Base-by-base conservation (phyloP, 2,888 invertebrate genomes). In the Muschampia plurimacula region DNA sequence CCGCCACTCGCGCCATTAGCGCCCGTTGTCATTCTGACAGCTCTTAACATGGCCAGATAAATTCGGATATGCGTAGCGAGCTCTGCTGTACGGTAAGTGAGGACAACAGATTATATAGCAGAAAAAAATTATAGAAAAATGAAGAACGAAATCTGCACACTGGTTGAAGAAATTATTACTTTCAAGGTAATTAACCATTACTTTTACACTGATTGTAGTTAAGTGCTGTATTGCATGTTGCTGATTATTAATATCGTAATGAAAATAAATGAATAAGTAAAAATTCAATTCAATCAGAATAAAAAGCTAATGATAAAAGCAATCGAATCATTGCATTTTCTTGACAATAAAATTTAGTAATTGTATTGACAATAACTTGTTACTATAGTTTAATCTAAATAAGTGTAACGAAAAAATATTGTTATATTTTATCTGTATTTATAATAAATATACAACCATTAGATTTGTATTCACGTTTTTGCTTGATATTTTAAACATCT, bases 1-100 rank as follows among this genome's bases (percentile, higher is more conserved):
- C n/a, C n/a, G n/a, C n/a, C 60, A 13, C 69, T 76, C 70, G 49
- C 77, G 57, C 77, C 78, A 44, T 66, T 79, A 5, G 55, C 77
- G 60, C 55, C 79, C 8, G 66, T 82, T 72, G 77, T 84, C 75
- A 75, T 80, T 63, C 46, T 84, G 79, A 80, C 83, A 76, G 84
- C 80, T 66, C 77, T 85, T 74, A 80, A 79, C 66, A 76, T 84
- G 69, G 77, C 81, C 46, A 89, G 88, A 83, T 89, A 89, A 87
- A 78, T 81, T 77, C 75, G 69, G 73, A 74, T 76, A 77, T 75
- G 76, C 73, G 74, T 80, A 74, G 73, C 78, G 83, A 84, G 84
- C 83, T 86, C 84, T 79, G 81, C 68, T 67, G 64, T 32, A 77
- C 0, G 71, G 60, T 71, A 59, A 66, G 66, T 63, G 13, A 22